Base-by-base conservation (phyloP, 1,140 invertebrate genomes). In the Anastrepha ludens region DNA sequence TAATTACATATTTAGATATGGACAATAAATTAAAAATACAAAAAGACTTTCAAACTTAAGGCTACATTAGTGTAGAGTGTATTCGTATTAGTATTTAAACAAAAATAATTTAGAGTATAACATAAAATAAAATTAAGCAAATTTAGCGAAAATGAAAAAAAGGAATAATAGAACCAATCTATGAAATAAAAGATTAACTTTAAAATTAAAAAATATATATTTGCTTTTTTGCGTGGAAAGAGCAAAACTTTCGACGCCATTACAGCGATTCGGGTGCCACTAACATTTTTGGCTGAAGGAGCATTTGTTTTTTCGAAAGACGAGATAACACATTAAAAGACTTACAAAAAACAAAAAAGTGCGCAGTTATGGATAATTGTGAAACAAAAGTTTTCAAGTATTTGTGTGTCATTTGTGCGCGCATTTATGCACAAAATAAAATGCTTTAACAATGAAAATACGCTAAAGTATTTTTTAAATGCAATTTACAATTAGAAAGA, bases 21-120 rank as follows among this genome's bases (percentile, higher is more conserved):
- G 81, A 15, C 2, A 86, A 86, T 44, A 86, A 62, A 60, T 86
- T 62, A 60, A 41, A 60, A 86, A 41, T 86, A 62, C 2, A 86
- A 62, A 86, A 59, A 81, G 74, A 47, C 17, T 11, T 39, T 47
- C 7, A 29, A 81, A 81, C n/a, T 81, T 50, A 81, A 62, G 41
- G 20, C 58, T 60, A 86, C 11, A 44, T 81, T 50, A 29, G n/a
- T 17, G 15, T 62, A 62, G 60, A 62, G 15, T 62, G n/a, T 62
- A 2, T 62, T 15, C 15, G 60, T 0, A 55, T 50, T 20, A 5
- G 4, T 78, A 15, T n/a, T 50, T 13, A 6, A 47, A 70, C 5
- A 3, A 62, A 15, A 62, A 5, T 62, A 15, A 41, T 41, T 67
- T 67, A 8, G 20, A 67, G 39, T 70, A 11, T 47, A 44, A 74